Conservation (phyloP, 2,797 vertebrate species). For the Malacoctenus gilli region DNA sequence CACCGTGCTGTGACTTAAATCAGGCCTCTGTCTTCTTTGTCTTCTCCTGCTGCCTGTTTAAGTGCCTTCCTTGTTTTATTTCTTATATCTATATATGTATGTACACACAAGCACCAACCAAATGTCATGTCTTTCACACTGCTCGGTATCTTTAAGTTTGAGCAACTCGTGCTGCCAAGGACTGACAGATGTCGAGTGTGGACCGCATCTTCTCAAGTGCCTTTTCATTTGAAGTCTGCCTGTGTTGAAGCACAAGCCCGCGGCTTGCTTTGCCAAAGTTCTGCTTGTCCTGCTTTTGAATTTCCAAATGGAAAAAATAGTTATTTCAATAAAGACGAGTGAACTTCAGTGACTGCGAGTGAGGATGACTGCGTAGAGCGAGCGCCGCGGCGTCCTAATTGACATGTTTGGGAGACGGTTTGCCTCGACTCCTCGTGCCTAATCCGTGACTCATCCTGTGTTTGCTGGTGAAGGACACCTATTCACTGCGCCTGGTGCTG, state of each 20-base stretch:
- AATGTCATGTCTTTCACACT: too few relatives aligned
- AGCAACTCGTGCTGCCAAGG: conserved; percentile 27
- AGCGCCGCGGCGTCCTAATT: conserved; percentile 14
- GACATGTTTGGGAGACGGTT: conserved; percentile 9
- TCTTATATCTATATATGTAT: conserved; percentile 27
- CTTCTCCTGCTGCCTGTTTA: conserved; percentile 17
- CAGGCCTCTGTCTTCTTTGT: background rate
- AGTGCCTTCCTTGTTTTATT: conserved; percentile 55
- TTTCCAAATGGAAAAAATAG: conserved; percentile 56
- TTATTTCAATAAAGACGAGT: conserved; percentile 73
- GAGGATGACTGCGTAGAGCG: background rate
- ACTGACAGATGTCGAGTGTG: conserved; percentile 30
- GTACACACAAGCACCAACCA: too few relatives aligned
- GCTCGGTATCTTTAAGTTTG: too few relatives aligned
- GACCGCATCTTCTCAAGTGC: conserved; percentile 58
- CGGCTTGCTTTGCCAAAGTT: conserved; percentile 51
- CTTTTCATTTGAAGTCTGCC: conserved; percentile 54
- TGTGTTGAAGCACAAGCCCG: conserved; percentile 49
- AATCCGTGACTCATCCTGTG: conserved; percentile 49
- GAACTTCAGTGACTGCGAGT: conserved; percentile 21
- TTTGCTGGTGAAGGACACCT: conserved; percentile 33
- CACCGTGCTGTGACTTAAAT: conserved; percentile 11
- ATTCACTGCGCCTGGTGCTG: conserved; percentile 10
- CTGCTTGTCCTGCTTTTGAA: conserved; percentile 49
- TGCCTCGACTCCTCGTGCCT: conserved; percentile 18